A percentile compares a stretch with the other conserved stretches of the same genome.
phyloP scores from a whole-genome alignment of 2,888 invertebrate genomes.

The Melieria crassipennis region DNA sequence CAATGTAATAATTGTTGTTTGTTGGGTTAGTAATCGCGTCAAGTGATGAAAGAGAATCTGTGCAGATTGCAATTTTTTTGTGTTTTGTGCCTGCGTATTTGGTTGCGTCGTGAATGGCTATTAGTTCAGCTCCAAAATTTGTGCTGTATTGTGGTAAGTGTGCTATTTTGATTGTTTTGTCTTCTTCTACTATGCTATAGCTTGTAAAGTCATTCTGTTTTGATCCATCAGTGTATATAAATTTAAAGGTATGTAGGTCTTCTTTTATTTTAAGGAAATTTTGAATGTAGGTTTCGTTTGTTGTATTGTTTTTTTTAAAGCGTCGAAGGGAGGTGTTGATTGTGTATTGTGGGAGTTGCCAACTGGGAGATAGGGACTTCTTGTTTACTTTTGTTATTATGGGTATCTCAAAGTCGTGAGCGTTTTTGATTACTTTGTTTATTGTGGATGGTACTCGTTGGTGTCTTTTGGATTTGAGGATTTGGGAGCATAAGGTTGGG shows the following conservation, averaged over 20 bases:
- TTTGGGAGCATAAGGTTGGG: too few species aligned
- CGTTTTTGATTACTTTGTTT: too few species aligned
- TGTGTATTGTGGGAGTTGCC: too few species aligned
- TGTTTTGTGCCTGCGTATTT: slow-evolving; percentile 1
- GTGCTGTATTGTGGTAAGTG: not conserved
- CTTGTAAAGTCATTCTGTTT: not conserved
- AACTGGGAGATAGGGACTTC: too few species aligned
- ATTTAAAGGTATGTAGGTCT: not conserved
- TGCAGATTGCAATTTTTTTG: not conserved
- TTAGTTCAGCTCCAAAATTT: slow-evolving; percentile 1
- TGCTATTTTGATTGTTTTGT: not conserved
- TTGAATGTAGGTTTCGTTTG: not conserved
- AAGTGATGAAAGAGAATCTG: not conserved
- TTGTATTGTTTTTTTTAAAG: too few species aligned
- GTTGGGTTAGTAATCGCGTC: too few species aligned
- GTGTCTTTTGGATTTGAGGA: too few species aligned
- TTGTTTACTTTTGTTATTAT: too few species aligned
- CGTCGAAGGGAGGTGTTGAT: too few species aligned
- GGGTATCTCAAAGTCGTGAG: too few species aligned
- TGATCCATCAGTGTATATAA: slow-evolving; percentile 13
- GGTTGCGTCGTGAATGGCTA: slow-evolving; percentile 8
- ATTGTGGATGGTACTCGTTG: too few species aligned
- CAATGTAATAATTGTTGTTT: too few species aligned
- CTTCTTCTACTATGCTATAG: not conserved
- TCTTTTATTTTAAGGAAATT: not conserved